A percentile compares a stretch with the other conserved stretches of the same genome.
phyloP scores from a whole-genome alignment of 2,113 vertebrate species.

The Cercopithecus mona region DNA sequence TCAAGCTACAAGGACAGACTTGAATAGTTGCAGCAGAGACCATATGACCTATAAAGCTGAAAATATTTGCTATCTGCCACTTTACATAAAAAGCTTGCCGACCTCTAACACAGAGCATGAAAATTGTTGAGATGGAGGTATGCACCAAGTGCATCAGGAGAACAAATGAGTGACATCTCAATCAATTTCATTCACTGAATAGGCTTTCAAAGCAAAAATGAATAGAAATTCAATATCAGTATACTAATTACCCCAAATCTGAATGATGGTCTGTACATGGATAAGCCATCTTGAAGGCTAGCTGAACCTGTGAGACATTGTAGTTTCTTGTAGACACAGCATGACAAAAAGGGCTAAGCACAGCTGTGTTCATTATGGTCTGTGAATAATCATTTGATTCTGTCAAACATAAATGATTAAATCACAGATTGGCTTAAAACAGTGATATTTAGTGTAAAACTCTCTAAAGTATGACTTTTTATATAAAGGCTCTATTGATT shows the following conservation, averaged over 20 bases:
- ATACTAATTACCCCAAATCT: background rate
- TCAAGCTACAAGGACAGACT: background rate
- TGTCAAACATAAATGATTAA: conserved; percentile 25
- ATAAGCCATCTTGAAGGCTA: background rate
- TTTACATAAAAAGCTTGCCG: conserved; percentile 1
- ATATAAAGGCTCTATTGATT: background rate
- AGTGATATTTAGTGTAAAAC: background rate
- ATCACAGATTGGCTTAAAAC: background rate
- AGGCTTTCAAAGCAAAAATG: background rate
- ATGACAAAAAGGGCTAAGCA: conserved; percentile 18
- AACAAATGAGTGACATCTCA: background rate
- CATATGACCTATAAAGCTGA: background rate
- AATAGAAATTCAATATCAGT: background rate
- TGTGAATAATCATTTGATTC: conserved; percentile 36
- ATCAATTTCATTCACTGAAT: background rate
- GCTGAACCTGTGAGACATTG: conserved; percentile 1
- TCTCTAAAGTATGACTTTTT: background rate
- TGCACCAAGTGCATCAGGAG: background rate
- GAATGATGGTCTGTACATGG: background rate
- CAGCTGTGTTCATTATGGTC: conserved; percentile 19
- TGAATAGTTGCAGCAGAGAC: background rate
- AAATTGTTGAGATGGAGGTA: background rate
- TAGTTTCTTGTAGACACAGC: background rate
- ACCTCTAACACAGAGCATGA: background rate
- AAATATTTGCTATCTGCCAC: background rate